Conservation (phyloP, 2,888 invertebrate genomes). For the Tridacna crocea region DNA sequence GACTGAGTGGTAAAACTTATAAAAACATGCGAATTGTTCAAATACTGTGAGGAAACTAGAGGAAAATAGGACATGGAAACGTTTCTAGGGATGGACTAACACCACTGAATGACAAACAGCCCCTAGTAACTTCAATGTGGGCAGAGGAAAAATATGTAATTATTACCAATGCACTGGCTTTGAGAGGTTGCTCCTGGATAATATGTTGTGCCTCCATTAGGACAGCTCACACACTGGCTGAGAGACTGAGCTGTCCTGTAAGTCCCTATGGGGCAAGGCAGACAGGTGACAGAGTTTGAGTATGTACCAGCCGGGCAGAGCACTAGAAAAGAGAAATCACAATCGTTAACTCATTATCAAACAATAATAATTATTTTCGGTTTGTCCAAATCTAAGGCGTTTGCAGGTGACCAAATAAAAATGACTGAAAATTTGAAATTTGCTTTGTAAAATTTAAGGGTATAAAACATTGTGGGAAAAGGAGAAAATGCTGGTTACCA, state of each 20-base stretch:
- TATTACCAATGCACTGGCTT: conserved; percentile 64
- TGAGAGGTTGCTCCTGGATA: conserved; percentile 46
- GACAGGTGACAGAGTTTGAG: conserved; percentile 89
- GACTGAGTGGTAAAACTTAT: too few species aligned
- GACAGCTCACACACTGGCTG: conserved; percentile 96
- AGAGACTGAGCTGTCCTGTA: conserved; percentile 92
- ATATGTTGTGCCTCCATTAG: conserved; percentile 95
- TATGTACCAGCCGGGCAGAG: conserved; percentile 82
- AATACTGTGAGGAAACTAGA: too few species aligned
- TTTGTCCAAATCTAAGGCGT: too few species aligned
- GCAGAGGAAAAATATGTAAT: background rate
- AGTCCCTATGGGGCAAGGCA: conserved; percentile 94
- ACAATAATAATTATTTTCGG: too few species aligned
- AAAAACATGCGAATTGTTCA: too few species aligned
- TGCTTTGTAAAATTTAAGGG: too few species aligned
- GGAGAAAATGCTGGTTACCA: background rate
- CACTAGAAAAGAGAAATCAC: conserved; percentile 87
- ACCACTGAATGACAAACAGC: background rate
- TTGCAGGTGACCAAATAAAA: too few species aligned
- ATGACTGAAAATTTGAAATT: too few species aligned
- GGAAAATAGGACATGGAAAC: too few species aligned
- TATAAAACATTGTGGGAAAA: background rate
- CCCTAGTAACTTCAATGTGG: background rate
- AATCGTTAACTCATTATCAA: too few species aligned
- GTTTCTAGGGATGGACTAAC: too few species aligned